These are phyloP conservation scores for Sphenodon punctatus DNA, from an alignment of 2,797 vertebrate genomes.

Conservation along the genomic window DNA sequence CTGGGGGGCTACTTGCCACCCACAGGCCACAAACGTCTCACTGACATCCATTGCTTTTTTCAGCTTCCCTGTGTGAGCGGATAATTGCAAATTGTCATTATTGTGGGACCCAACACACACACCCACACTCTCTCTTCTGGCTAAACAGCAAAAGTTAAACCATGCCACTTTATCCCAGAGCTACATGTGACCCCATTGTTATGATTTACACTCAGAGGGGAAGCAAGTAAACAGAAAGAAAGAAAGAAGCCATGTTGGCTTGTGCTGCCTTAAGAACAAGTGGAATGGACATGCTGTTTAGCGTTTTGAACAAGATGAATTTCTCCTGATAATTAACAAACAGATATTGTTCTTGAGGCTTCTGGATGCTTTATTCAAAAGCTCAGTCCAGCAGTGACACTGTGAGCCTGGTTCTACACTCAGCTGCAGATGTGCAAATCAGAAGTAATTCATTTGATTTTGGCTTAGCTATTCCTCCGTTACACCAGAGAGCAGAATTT, in stretches of 20 bases:
- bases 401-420: not conserved
- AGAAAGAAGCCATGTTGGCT: not conserved
- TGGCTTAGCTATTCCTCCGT: rapidly evolving
- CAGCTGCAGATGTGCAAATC: not conserved
- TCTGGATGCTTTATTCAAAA: not conserved
- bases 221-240: not conserved
- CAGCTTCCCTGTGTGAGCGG: too few relatives aligned
- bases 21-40: too few relatives aligned
- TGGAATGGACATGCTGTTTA: not conserved
- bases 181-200: not conserved
- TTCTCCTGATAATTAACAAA: not conserved
- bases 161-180: not conserved
- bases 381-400: not conserved
- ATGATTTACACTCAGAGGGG: not conserved
- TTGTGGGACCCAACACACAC: too few relatives aligned
- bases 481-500: not conserved
- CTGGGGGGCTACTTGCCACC: too few relatives aligned
- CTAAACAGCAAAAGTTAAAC: not conserved
- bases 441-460: not conserved
- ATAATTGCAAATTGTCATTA: too few relatives aligned
- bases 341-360: not conserved
- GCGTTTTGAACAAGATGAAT: not conserved
- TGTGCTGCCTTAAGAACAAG: not conserved
- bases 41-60: too few relatives aligned
- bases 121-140: too few relatives aligned